A percentile compares a stretch with the other conserved stretches of the same genome.
These are phyloP conservation scores for Zosterops pallidus DNA, from an alignment of 2,113 vertebrate genomes.

Conservation along the genomic window DNA sequence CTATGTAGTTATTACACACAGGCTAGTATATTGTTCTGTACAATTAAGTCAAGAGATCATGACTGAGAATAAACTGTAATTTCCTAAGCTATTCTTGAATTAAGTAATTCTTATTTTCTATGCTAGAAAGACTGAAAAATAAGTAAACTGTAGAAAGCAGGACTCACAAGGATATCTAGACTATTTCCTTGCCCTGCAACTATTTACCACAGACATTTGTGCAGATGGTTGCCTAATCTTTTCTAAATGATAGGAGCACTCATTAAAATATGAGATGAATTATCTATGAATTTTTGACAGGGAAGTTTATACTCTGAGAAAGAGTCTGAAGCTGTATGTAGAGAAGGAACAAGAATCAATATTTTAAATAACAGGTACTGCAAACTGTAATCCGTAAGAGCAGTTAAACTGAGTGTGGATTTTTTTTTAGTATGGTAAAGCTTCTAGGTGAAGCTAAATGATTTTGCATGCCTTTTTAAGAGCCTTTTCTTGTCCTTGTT, in stretches of 20 bases:
- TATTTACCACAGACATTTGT: neutral
- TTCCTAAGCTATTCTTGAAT: neutral
- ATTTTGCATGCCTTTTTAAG: neutral
- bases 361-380: neutral
- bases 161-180: neutral
- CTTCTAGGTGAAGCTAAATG: neutral
- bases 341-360: neutral
- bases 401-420: neutral
- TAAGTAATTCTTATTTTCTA: neutral
- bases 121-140: neutral
- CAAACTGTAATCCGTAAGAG: neutral
- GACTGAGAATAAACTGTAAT: neutral
- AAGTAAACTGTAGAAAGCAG: neutral
- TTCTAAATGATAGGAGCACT: constrained; percentile 19
- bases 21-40: neutral
- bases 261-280: constrained; percentile 15
- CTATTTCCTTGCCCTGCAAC: constrained; percentile 1
- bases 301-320: neutral
- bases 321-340: neutral
- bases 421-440: neutral
- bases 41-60: neutral
- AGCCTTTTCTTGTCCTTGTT: neutral
- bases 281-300: neutral
- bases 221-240: constrained; percentile 17
- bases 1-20: neutral